Evolutionary conservation across 2,888 invertebrate species (phyloP), one percentile per base, ranked within the genome.

Genomic region (Chamaedrilus cognettii): DNA sequence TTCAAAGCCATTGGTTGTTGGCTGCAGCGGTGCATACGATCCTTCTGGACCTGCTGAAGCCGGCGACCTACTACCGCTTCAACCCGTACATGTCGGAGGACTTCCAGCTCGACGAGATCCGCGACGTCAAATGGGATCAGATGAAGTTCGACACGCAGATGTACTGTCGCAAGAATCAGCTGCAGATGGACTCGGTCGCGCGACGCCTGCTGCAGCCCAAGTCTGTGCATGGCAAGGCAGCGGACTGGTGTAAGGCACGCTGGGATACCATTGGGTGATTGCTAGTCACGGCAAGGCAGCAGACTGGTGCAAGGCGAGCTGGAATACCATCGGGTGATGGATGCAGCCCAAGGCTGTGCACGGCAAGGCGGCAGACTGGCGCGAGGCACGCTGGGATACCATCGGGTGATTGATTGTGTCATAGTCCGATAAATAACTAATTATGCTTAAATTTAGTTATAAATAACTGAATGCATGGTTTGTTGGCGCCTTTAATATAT

Each of bases 21-120:
- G n/a, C 72, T 77, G 23, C 85, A 92, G 93, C 89, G 74, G 91
- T 93, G 3, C 82, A 83, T 71, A 73, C 75, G 5, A 76, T 77
- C 5, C 71, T 82, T 23, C 76, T 77, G 34, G 82, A 82, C 67
- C 74, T 82, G 5, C 73, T 83, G 15, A 90, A 91, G 0, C 86
- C 88, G 0, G 87, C 89, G 51, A 86, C 87, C 42, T 94, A 95
- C 84, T 94, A 87, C 83, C 88, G 95, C 3, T 90, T 95, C 83
- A 96, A 95, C 85, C 95, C 95, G 0, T 93, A 93, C 76, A 85
- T 95, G 66, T 90, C 91, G 66, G 90, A 91, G 79, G 89, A 90
- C 81, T 86, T 92, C 65, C 87, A 88, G 19, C 89, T 96, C 87
- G 91, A 91, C 77, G 94, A 94, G 84, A 90, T 90, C 49, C 85